Base-by-base conservation (phyloP, 2,888 invertebrate genomes). In the Plutella xylostella region DNA sequence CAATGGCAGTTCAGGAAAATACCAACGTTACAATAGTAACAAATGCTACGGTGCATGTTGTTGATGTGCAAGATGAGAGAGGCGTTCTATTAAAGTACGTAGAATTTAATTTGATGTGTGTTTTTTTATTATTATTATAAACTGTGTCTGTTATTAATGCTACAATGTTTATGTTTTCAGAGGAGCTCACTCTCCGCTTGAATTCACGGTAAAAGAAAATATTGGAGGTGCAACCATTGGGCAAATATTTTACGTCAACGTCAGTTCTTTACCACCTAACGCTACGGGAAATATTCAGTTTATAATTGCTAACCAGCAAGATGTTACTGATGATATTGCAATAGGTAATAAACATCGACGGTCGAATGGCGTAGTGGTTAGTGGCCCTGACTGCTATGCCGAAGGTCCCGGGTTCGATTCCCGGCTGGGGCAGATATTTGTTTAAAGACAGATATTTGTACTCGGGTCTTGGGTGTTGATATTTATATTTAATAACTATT, bases 31-130 rank as follows among this genome's bases (percentile, higher is more conserved):
- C 90, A 12, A 84, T 94, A 19, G 87, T 91, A 5, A 94, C 95
- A 1, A 94, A 94, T 58, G 90, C 94, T 0, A 93, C 93, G 7
- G 89, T 94, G 42, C 93, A 93, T 57, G 89, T 94, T 9, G 93
- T 94, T 0, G 90, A 90, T 67, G 90, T 91, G 0, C 88, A 90
- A 50, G 90, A 91, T 57, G 88, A 90, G 50, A 87, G 87, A 68
- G 88, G 88, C 48, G 84, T 89, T 48, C 78, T 90, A 47, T 84
- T 89, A 59, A 90, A 87, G 87, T 86, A 72, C 45, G 34, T 46
- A 42, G 31, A 40, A 19, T 38, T 9, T 21, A 15, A 33, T 20
- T 28, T 42, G 43, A 38, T 40, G 15, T 37, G 31, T 34, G 45
- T 43, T 38, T 43, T 54, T 21, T 48, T 43, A 45, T 51, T 53